Base-by-base conservation (phyloP, 2,888 invertebrate species). In the Barypeithes pellucidus region DNA sequence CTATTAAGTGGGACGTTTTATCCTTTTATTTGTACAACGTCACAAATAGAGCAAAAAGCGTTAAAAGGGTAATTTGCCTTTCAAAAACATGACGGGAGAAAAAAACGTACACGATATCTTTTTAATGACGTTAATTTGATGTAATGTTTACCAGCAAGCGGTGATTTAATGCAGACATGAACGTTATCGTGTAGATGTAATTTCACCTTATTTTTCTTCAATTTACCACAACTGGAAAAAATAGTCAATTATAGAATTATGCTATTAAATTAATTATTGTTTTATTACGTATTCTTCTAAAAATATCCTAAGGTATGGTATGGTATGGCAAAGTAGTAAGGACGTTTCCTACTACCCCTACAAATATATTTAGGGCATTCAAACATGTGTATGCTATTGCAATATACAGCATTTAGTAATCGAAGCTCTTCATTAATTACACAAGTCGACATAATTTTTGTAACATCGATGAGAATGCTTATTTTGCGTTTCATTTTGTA, bases 121-220 rank as follows among this genome's bases (percentile, higher is more conserved):
- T 75, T 75, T 75, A 72, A 68, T 63, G 75, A 75, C 60, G 59
- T 65, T 75, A 75, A 75, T 75, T 67, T 72, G 54, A 75, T 60
- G 47, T 72, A 54, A 65, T 72, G 67, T 68, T 22, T 47, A 67
- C 47, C 67, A 67, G 57, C 43, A 69, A 68, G 65, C 67, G 41
- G 54, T 59, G 63, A 73, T 69, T 66, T 57, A 66, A 54, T 62
- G 39, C 36, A 52, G 62, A 20, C 45, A 45, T 22, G 43, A 70
- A 47, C 60, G 0, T 50, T 50, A 22, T 50, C 20, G 1, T 39
- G 47, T 52, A 41, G 54, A 47, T 45, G 57, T 18, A 39, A 24
- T 57, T 57, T 67, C 24, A 67, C 22, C 12, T 50, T 50, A 14
- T 61, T 68, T 14, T n/a, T n/a, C n/a, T n/a, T n/a, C n/a, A n/a